Evolutionary conservation across 2,113 vertebrate species (phyloP).

Genomic region (Aptenodytes patagonicus): DNA sequence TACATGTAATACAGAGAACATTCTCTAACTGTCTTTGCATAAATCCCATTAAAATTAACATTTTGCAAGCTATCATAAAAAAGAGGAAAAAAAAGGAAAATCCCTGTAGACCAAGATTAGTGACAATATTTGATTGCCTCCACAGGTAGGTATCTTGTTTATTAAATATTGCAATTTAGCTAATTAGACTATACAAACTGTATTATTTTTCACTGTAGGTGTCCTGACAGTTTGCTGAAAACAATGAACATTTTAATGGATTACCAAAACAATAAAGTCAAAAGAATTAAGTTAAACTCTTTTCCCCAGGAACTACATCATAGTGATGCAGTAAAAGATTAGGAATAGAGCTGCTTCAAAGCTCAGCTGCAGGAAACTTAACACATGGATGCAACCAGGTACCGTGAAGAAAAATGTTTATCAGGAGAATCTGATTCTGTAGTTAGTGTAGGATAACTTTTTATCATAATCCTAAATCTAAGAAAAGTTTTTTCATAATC

Average conservation of each 20-base stretch:
- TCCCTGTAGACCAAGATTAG: conserved; percentile 18
- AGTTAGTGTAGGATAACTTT: not conserved
- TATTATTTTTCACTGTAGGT: conserved; percentile 44
- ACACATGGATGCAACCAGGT: not conserved
- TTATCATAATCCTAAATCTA: not conserved
- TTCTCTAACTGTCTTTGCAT: not conserved
- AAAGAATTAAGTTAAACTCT: not conserved
- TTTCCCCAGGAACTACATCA: not conserved
- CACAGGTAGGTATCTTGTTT: conserved; percentile 58
- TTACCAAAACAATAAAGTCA: not conserved
- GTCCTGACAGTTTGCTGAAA: not conserved
- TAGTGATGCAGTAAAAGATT: not conserved
- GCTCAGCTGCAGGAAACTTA: not conserved
- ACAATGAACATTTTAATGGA: not conserved
- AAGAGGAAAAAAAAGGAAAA: not conserved
- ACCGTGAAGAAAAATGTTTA: not conserved
- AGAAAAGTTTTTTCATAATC: not conserved
- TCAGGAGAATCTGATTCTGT: not conserved
- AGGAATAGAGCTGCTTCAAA: not conserved
- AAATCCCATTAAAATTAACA: conserved; percentile 4
- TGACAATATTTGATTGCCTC: conserved; percentile 72
- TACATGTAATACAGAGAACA: not conserved
- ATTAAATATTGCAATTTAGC: conserved; percentile 75
- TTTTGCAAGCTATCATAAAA: not conserved
- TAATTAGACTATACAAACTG: conserved; percentile 58